Percentiles rank a stretch among this genome's conserved stretches.
These are phyloP conservation scores for Phortica okadai DNA, from an alignment of 2,888 invertebrate genomes.

Conservation along the genomic window DNA sequence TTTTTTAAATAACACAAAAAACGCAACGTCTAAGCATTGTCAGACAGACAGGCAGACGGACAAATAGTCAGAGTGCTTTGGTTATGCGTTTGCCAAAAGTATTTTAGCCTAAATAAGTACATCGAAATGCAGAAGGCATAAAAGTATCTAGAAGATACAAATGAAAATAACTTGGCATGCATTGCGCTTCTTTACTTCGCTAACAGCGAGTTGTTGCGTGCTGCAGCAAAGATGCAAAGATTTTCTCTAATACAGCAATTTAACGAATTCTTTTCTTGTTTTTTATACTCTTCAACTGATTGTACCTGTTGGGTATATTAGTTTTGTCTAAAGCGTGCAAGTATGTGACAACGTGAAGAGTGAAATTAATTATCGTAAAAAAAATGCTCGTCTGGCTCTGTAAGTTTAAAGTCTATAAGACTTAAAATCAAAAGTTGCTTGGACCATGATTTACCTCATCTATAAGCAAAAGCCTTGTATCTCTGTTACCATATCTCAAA, in stretches of 20 bases:
- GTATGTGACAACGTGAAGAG: no score
- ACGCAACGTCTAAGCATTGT: background rate
- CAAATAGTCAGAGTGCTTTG: background rate
- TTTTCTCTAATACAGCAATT: constrained; percentile 21
- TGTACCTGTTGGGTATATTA: constrained; percentile 45
- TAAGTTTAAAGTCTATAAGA: no score
- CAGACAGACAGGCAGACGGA: constrained; percentile 15
- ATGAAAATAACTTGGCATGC: constrained; percentile 69
- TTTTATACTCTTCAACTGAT: constrained; percentile 29
- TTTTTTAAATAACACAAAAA: background rate
- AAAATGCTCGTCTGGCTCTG: background rate
- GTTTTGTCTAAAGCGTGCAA: no score
- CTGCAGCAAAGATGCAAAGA: constrained; percentile 27
- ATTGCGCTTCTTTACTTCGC: constrained; percentile 8
- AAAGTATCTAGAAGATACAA: constrained; percentile 55
- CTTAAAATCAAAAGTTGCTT: no score
- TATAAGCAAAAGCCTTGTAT: no score
- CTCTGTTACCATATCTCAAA: no score
- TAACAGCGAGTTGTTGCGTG: background rate
- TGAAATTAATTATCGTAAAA: no score
- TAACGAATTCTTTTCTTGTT: constrained; percentile 1
- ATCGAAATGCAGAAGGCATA: constrained; percentile 45
- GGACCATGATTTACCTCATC: no score
- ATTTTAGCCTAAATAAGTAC: constrained; percentile 69
- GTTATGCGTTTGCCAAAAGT: constrained; percentile 39